Conservation (phyloP, 37 sponge, comb jelly and placozoan genomes). For the Petrosia ficiformis region DNA sequence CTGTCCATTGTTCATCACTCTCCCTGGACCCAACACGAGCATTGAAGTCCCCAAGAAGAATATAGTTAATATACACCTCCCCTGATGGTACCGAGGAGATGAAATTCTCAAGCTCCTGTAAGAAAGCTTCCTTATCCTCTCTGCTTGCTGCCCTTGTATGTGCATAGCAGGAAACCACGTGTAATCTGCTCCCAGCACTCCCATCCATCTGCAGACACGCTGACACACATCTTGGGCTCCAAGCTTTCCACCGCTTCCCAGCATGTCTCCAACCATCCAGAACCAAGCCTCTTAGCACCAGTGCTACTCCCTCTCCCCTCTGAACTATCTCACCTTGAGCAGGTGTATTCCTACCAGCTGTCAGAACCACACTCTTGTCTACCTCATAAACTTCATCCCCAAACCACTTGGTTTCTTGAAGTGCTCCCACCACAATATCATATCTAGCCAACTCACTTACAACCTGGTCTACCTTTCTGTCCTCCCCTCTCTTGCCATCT, state of each 20-base stretch:
- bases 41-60: slow-evolving; percentile 7
- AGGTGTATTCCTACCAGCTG: slow-evolving; percentile 18
- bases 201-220: not conserved
- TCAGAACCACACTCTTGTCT: slow-evolving; percentile 13
- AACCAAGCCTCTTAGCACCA: slow-evolving; percentile 16
- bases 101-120: slow-evolving; percentile 13
- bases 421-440: not conserved
- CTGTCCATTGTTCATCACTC: slow-evolving; percentile 11
- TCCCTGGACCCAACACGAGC: slow-evolving; percentile 30
- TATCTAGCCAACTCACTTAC: not conserved
- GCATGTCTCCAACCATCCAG: slow-evolving; percentile 5
- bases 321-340: slow-evolving; percentile 6
- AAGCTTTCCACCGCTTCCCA: slow-evolving; percentile 29
- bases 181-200: not conserved
- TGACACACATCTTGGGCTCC: slow-evolving; percentile 29
- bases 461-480: slow-evolving; percentile 11
- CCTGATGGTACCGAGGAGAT: slow-evolving; percentile 20
- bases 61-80: not conserved
- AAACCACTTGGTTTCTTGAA: slow-evolving; percentile 36
- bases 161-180: slow-evolving; percentile 12
- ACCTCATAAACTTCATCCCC: slow-evolving; percentile 16
- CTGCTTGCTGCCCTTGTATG: slow-evolving; percentile 9
- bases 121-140: slow-evolving; percentile 2
- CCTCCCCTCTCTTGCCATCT: not conserved
- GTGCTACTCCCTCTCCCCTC: slow-evolving; percentile 50